Base-by-base conservation (phyloP, 2,888 invertebrate species). In the Nudaria mundana region DNA sequence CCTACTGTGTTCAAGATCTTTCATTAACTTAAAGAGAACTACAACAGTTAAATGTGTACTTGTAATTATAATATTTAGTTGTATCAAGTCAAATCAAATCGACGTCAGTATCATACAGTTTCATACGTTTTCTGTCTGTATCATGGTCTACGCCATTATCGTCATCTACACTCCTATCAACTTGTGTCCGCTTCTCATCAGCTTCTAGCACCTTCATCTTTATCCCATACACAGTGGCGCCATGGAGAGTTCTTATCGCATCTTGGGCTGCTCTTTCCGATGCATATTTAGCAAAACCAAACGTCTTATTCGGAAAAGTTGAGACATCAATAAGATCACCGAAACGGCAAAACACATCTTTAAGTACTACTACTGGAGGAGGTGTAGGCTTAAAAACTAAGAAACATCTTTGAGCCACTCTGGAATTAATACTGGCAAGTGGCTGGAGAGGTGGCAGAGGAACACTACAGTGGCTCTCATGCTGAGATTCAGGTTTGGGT, bases 231-330 rank as follows among this genome's bases (percentile, higher is more conserved):
- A 98, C 90, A 64, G 94, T 94, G 37, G 95, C 94, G 2, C 96
- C 97, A 75, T 98, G 95, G 22, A 98, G 77, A 5, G 72, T 73
- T 30, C 44, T 69, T 34, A 95, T 94, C 3, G 96, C 96, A 52
- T 92, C 91, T 50, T 92, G 91, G 0, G 98, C 98, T 47, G 95
- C 92, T 31, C 92, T 92, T 37, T 91, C 90, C 23, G 91, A 92
- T 3, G 96, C 94, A 86, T 94, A 98, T 74, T 96, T 97, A 1
- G 94, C 97, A 83, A 97, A 98, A 0, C 98, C 98, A 85, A 95
- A 98, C 68, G 96, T 97, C 78, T 96, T 95, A 67, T 97, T 95
- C 37, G 94, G 94, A 52, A 97, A 89, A 76, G 97, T 92, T 68
- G 95, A 96, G 1, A 97, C 94, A 73, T 97, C 97, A 53, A 98